phyloP scores from a whole-genome alignment of 2,888 invertebrate species.

The Lithophane leautieri region DNA sequence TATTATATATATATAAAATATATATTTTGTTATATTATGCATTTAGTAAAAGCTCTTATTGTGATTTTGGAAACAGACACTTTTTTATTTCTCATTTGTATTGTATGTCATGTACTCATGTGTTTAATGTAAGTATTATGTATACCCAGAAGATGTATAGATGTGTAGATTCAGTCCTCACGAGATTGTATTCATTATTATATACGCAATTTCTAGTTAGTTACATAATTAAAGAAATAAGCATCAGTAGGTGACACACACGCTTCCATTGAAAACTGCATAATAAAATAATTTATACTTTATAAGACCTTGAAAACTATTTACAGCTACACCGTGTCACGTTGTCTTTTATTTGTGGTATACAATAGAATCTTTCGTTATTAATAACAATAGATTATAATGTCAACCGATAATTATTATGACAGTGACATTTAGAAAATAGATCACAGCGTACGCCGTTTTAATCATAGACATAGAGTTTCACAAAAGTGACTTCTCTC shows the following conservation, averaged over 20 bases:
- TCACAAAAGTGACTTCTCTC: too few species aligned
- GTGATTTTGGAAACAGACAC: not conserved
- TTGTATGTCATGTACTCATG: too few species aligned
- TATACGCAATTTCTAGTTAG: not conserved
- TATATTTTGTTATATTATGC: too few species aligned
- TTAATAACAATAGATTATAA: conserved; percentile 25
- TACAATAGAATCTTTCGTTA: conserved; percentile 34
- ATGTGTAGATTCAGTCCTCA: too few species aligned
- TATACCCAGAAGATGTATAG: too few species aligned
- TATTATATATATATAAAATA: too few species aligned
- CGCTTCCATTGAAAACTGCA: conserved; percentile 17
- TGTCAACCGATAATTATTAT: conserved; percentile 29
- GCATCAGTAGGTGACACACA: not conserved
- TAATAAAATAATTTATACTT: conserved; percentile 29
- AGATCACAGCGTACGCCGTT: not conserved
- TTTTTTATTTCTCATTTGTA: too few species aligned
- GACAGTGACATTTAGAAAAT: conserved; percentile 23
- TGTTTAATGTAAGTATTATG: too few species aligned
- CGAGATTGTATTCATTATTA: not conserved
- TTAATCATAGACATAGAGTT: too few species aligned
- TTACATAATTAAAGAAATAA: not conserved
- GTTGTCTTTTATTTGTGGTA: conserved; percentile 38
- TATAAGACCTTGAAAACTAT: conserved; percentile 30
- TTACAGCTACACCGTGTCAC: conserved; percentile 10
- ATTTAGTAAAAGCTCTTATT: not conserved